Evolutionary conservation across 2,888 invertebrate species (phyloP).

Genomic region (Lepidochitona cinerea): DNA sequence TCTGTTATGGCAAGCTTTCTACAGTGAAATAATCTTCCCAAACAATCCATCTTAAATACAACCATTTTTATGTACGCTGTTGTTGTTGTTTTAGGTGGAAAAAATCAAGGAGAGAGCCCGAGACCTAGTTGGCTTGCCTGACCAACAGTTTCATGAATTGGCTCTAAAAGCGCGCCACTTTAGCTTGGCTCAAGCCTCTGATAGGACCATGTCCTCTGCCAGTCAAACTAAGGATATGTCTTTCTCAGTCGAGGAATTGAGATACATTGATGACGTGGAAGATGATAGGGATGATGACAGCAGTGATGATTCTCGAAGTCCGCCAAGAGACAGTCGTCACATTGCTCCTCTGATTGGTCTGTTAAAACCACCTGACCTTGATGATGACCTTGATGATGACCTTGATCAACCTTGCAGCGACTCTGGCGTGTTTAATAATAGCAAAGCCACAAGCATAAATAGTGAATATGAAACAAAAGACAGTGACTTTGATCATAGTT

Average conservation of each 20-base stretch:
- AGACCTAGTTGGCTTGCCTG: constrained; percentile 51
- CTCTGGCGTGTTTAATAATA: constrained; percentile 45
- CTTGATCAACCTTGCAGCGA: constrained; percentile 21
- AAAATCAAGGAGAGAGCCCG: constrained; percentile 52
- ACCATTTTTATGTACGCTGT: background rate
- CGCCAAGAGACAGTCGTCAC: background rate
- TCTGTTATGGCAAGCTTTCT: too few relatives aligned
- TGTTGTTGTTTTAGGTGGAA: constrained; percentile 47
- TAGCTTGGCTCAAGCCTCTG: constrained; percentile 49
- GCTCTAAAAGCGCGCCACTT: constrained; percentile 52
- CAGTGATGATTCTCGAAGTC: background rate
- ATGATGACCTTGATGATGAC: background rate
- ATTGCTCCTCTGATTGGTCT: background rate
- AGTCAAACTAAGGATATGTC: constrained; percentile 4
- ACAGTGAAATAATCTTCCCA: too few relatives aligned
- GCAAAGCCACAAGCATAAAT: constrained; percentile 44
- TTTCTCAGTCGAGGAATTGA: constrained; percentile 10
- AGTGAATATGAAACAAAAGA: constrained; percentile 41
- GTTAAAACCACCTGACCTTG: background rate
- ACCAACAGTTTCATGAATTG: constrained; percentile 52
- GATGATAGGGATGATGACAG: constrained; percentile 29
- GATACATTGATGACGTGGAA: constrained; percentile 24
- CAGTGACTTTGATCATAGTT: constrained; percentile 38
- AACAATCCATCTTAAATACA: too few relatives aligned
- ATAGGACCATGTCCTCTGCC: constrained; percentile 12